Base-by-base conservation (phyloP, 2,888 invertebrate genomes). In the Glaucopsyche alexis region DNA sequence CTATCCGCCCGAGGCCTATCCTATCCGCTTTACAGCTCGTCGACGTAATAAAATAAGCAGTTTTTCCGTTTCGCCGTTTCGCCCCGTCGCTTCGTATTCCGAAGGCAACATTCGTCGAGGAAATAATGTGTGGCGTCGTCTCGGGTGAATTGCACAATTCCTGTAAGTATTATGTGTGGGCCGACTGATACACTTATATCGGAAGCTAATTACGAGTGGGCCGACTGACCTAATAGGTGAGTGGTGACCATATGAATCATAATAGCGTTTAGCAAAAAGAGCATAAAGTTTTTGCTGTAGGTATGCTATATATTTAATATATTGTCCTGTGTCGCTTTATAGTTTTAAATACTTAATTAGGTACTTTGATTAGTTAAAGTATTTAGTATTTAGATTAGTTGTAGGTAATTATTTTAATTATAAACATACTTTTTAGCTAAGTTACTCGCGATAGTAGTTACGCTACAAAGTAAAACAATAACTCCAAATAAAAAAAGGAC, bases 11-110 rank as follows among this genome's bases (percentile, higher is more conserved):
- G 82, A 81, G 83, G 86, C 85, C 85, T 82, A 83, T 83, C 81
- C 87, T 80, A 84, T 84, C 84, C 86, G 85, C 83, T 84, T 85
- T 84, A 83, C 84, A 85, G 85, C 84, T 85, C 84, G 52, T 78
- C 80, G 81, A 81, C 80, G 84, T 85, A 87, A 90, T 91, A 90
- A 92, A 92, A 91, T 91, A 90, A 91, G 90, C 90, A 90, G 90
- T 91, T 91, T 89, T 90, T 89, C 87, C 87, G 87, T 90, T 88
- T 89, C 85, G 79, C 84, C 85, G 85, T 86, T 89, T 88, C 90
- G 87, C 88, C 86, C 85, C 86, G 87, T 87, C 88, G 85, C 86
- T 88, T 85, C 87, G 87, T 88, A 87, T 90, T 89, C 86, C 82
- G 80, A 76, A 81, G 82, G 82, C 85, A 83, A 83, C 83, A 81